A percentile compares a stretch with the other conserved stretches of the same genome.
Evolutionary conservation across 2,113 vertebrate genomes (phyloP).

Genomic region (Nothocercus julius): DNA sequence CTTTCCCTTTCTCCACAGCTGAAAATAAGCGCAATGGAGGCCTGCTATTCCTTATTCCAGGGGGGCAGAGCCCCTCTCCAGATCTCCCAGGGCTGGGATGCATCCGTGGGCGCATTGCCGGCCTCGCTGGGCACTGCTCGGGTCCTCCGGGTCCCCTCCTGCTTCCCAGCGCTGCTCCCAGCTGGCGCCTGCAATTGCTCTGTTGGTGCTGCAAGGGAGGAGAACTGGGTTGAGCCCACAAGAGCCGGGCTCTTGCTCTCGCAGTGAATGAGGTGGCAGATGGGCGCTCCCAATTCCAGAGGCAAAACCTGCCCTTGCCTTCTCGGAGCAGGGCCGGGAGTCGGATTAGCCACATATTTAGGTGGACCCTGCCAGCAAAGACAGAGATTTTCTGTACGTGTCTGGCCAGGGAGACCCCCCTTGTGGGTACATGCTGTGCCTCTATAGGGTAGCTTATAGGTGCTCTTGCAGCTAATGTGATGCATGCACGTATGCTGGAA

Average conservation of each 20-base stretch:
- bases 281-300: background rate
- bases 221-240: background rate
- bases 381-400: rapidly evolving
- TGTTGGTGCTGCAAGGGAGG: background rate
- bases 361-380: background rate
- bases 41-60: background rate
- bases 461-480: rapidly evolving
- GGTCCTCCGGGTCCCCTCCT: background rate
- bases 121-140: background rate
- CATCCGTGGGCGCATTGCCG: background rate
- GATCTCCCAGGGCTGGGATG: background rate
- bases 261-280: background rate
- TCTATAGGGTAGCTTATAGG: rapidly evolving
- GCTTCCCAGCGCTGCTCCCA: slow-evolving; percentile 26
- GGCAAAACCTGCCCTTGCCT: background rate
- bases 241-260: background rate
- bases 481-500: rapidly evolving
- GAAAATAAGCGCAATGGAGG: background rate
- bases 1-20: background rate
- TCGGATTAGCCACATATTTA: background rate
- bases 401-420: background rate
- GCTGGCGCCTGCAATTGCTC: background rate
- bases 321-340: background rate
- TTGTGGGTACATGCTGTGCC: background rate
- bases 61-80: background rate